Evolutionary conservation across 1,140 invertebrate species (phyloP).

Genomic region (Drosophila kanapiae): DNA sequence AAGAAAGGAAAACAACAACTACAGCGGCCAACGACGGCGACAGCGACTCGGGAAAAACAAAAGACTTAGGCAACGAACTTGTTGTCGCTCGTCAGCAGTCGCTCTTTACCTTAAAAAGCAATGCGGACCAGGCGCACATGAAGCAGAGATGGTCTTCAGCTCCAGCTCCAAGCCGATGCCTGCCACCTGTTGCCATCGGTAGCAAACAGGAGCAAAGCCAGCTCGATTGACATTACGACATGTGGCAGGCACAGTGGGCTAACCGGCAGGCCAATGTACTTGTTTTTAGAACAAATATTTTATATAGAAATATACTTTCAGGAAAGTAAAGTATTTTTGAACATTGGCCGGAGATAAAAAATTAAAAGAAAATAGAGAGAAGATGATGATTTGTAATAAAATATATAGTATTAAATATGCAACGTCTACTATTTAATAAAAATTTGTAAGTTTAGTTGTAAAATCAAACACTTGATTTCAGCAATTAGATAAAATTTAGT

Average conservation of each 20-base stretch:
- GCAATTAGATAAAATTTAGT: not conserved
- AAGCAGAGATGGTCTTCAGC: slow-evolving; percentile 25
- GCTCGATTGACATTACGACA: slow-evolving; percentile 42
- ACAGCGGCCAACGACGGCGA: not conserved
- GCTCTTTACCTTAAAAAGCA: slow-evolving; percentile 77
- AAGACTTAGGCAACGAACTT: slow-evolving; percentile 77
- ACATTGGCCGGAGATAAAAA: not conserved
- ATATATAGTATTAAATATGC: too few species aligned
- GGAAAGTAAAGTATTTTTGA: not conserved
- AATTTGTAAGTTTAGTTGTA: too few species aligned
- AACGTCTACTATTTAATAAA: too few species aligned
- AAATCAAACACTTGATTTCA: not conserved
- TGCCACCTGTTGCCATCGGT: slow-evolving; percentile 37
- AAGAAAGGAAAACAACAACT: slow-evolving; percentile 14
- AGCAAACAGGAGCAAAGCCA: slow-evolving; percentile 48
- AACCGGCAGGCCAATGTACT: not conserved
- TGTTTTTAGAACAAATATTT: not conserved
- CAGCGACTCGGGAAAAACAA: slow-evolving; percentile 45
- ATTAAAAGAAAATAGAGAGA: too few species aligned
- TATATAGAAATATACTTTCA: too few species aligned
- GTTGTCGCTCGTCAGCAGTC: slow-evolving; percentile 45
- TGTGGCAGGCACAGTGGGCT: slow-evolving; percentile 37
- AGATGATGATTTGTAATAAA: too few species aligned
- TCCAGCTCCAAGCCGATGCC: slow-evolving; percentile 12
- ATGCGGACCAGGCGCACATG: slow-evolving; percentile 73